Percentiles rank a stretch among this genome's conserved stretches.
phyloP scores from a whole-genome alignment of 2,797 vertebrate species.

The Sebastes miniatus region DNA sequence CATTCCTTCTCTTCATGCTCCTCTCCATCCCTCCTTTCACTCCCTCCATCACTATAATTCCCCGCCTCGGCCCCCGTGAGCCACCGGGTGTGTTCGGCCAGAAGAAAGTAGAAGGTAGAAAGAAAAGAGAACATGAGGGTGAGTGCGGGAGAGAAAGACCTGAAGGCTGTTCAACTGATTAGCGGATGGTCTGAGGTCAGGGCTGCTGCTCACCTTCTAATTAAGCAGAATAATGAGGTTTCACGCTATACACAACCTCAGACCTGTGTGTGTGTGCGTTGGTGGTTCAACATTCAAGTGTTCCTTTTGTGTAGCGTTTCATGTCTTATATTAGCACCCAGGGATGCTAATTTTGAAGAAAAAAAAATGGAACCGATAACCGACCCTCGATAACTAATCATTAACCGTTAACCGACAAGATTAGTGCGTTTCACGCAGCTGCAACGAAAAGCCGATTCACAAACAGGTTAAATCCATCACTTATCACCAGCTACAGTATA shows the following conservation, averaged over 20 bases:
- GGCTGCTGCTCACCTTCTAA: constrained; percentile 44
- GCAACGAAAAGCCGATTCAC: too few relatives aligned
- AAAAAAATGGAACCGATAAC: too few relatives aligned
- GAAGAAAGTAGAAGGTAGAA: neutral
- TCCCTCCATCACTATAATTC: constrained; percentile 36
- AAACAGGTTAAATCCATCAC: too few relatives aligned
- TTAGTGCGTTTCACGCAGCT: too few relatives aligned
- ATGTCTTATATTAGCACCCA: neutral
- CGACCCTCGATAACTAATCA: too few relatives aligned
- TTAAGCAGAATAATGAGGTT: constrained; percentile 63
- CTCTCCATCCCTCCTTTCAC: constrained; percentile 18
- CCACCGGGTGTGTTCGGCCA: constrained; percentile 16
- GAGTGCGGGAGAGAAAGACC: neutral
- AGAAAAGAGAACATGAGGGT: neutral
- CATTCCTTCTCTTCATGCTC: constrained; percentile 54
- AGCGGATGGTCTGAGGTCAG: constrained; percentile 45
- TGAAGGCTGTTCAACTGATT: constrained; percentile 33
- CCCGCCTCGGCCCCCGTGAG: constrained; percentile 16
- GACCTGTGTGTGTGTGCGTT: neutral
- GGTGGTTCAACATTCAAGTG: neutral
- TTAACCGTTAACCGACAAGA: too few relatives aligned
- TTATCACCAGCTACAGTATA: too few relatives aligned
- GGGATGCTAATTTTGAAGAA: too few relatives aligned
- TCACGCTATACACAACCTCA: neutral
- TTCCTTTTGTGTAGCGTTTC: neutral